Percentiles rank a stretch among this genome's conserved stretches.
Evolutionary conservation across 2,888 invertebrate species (phyloP).

Genomic region (Plutella xylostella): DNA sequence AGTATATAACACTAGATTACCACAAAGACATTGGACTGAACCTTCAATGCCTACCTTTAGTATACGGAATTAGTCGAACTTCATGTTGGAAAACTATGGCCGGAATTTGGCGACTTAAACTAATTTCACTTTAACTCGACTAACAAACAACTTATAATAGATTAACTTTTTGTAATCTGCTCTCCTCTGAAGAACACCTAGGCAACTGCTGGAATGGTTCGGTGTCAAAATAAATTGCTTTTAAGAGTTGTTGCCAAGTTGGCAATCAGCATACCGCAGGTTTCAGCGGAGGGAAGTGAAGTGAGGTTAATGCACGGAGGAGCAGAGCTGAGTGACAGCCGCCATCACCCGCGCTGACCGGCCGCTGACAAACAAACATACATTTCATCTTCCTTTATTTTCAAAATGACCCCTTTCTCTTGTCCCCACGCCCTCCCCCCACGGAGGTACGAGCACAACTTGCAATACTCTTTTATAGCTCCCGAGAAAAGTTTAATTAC

Average conservation of each 20-base stretch:
- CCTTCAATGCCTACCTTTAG: too few species aligned
- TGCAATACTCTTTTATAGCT: conserved; percentile 53
- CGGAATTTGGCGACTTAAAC: conserved; percentile 52
- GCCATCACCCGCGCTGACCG: too few species aligned
- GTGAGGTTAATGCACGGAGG: too few species aligned
- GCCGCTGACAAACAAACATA: too few species aligned
- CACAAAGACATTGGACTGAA: too few species aligned
- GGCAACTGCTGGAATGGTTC: conserved; percentile 10
- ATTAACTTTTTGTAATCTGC: conserved; percentile 54
- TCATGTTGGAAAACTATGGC: conserved; percentile 42
- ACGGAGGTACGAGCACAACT: conserved; percentile 36
- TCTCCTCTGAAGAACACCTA: conserved; percentile 26
- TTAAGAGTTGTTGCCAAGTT: too few species aligned
- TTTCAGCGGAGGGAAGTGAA: too few species aligned
- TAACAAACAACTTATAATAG: conserved; percentile 54
- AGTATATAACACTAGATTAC: too few species aligned
- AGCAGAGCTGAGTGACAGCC: too few species aligned
- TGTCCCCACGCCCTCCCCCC: conserved; percentile 20
- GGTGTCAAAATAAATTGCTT: background rate
- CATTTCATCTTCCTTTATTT: too few species aligned
- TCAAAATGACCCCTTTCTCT: too few species aligned
- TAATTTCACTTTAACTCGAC: conserved; percentile 45
- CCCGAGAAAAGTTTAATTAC: conserved; percentile 61
- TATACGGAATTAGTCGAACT: conserved; percentile 22
- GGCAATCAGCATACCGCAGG: too few species aligned